Evolutionary conservation across 2,113 vertebrate genomes (phyloP).

Genomic region (Odontophorus gujanensis): DNA sequence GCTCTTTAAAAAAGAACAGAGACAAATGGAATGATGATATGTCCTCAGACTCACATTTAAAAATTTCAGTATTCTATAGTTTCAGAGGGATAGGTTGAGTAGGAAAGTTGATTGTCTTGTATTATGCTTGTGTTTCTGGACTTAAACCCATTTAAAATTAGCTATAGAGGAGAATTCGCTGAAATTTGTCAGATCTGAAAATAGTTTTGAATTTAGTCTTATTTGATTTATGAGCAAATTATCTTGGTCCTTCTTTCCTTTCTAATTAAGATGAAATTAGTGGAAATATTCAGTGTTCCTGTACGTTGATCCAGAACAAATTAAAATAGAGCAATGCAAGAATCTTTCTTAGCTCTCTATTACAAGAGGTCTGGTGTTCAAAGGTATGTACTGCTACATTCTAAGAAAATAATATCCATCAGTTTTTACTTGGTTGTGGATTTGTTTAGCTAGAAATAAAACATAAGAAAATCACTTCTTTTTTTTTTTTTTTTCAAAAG

Average conservation of each 20-base stretch:
- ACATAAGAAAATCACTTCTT: neutral
- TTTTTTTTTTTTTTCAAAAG: neutral
- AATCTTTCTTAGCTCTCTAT: neutral
- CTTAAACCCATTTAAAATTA: neutral
- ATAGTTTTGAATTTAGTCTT: neutral
- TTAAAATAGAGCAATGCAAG: neutral
- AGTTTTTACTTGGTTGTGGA: neutral
- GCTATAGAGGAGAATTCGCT: neutral
- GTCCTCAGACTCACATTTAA: neutral
- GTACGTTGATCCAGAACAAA: neutral
- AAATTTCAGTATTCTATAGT: neutral
- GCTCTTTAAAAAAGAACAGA: constrained; percentile 18
- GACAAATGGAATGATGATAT: neutral
- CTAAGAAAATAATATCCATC: neutral
- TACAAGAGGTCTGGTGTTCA: neutral
- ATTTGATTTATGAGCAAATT: neutral
- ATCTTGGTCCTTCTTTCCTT: neutral
- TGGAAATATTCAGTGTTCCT: neutral
- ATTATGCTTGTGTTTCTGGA: neutral
- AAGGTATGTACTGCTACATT: neutral
- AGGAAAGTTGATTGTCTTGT: neutral
- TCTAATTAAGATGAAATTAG: neutral
- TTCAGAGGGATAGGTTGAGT: neutral
- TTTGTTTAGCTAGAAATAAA: neutral
- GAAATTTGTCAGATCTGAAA: neutral